Conservation (phyloP, 2,113 vertebrate species). For the Columbina picui region DNA sequence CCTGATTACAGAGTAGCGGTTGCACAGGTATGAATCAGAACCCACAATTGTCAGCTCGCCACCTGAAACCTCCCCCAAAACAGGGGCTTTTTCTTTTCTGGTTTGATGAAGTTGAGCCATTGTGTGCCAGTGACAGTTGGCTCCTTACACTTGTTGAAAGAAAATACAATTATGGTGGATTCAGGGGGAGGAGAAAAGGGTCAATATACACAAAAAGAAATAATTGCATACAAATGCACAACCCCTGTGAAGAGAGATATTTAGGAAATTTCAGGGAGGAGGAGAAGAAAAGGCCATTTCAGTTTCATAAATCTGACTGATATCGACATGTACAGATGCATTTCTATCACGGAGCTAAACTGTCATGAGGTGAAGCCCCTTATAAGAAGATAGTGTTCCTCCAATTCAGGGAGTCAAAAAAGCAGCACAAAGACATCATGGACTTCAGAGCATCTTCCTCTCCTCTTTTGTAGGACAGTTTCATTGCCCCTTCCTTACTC, state of each 20-base stretch:
- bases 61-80: slow-evolving; percentile 4
- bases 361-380: not conserved
- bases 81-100: slow-evolving; percentile 5
- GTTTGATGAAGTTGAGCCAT: not conserved
- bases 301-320: not conserved
- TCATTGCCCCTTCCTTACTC: not conserved
- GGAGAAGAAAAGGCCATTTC: not conserved
- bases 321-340: not conserved
- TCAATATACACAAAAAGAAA: slow-evolving; percentile 58
- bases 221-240: slow-evolving; percentile 36
- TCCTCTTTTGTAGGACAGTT: not conserved
- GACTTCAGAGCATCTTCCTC: not conserved
- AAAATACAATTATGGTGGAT: slow-evolving; percentile 6
- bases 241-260: not conserved
- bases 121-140: not conserved
- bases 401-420: not conserved
- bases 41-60: not conserved
- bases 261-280: not conserved
- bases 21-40: slow-evolving; percentile 70
- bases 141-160: not conserved
- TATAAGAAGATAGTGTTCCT: not conserved
- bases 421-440: not conserved
- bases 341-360: not conserved
- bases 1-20: slow-evolving; percentile 49
- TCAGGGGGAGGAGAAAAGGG: slow-evolving; percentile 16